Evolutionary conservation across 2,888 invertebrate species (phyloP).

Genomic region (Timema podura): DNA sequence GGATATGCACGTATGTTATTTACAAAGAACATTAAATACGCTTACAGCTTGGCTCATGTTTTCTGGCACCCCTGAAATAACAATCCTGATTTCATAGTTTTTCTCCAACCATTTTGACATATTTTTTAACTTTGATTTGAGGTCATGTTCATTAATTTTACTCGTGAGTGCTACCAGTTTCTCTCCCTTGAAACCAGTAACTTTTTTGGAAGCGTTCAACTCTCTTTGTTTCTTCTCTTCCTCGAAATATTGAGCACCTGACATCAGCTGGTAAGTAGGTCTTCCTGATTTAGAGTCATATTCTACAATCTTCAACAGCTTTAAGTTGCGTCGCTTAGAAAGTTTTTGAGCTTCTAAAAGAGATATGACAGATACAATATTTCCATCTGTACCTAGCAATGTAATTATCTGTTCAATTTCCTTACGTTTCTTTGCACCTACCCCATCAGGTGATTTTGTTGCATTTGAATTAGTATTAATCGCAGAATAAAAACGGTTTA

Average conservation of each 20-base stretch:
- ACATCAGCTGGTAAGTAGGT: slow-evolving; percentile 64
- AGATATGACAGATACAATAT: slow-evolving; percentile 57
- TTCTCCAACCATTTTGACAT: slow-evolving; percentile 63
- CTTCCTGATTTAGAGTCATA: slow-evolving; percentile 62
- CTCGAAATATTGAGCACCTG: slow-evolving; percentile 59
- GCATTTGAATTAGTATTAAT: too few species aligned
- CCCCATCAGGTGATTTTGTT: too few species aligned
- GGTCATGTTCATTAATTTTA: slow-evolving; percentile 62
- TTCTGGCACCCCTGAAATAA: slow-evolving; percentile 50
- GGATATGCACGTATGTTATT: too few species aligned
- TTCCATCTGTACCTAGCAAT: slow-evolving; percentile 56
- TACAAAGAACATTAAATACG: slow-evolving; percentile 26
- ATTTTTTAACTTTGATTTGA: slow-evolving; percentile 59
- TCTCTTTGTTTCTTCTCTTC: slow-evolving; percentile 56
- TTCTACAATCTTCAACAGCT: slow-evolving; percentile 65
- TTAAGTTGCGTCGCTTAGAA: slow-evolving; percentile 62
- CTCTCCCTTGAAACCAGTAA: slow-evolving; percentile 52
- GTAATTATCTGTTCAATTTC: slow-evolving; percentile 56
- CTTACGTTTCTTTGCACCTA: not conserved
- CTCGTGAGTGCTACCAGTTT: slow-evolving; percentile 60
- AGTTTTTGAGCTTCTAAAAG: slow-evolving; percentile 66
- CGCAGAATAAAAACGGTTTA: too few species aligned
- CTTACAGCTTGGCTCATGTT: slow-evolving; percentile 46
- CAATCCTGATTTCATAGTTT: slow-evolving; percentile 58
- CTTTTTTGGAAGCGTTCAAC: slow-evolving; percentile 41